Evolutionary conservation across 2,888 invertebrate genomes (phyloP).

Genomic region (Lycophotia porphyrea): DNA sequence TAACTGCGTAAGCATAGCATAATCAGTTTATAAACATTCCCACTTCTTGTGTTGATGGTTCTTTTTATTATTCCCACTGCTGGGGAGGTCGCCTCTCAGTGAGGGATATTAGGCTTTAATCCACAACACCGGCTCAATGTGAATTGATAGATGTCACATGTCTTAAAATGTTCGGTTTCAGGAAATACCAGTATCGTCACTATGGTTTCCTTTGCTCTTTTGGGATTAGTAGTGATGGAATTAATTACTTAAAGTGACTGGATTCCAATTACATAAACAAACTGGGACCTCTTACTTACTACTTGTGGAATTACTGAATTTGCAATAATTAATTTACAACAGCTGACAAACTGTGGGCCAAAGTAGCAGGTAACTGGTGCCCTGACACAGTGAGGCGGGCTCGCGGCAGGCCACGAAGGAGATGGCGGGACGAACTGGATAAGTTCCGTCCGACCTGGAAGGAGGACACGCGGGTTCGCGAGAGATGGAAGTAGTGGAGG

Average conservation of each 20-base stretch:
- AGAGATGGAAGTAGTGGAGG: no score
- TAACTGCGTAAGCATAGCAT: neutral
- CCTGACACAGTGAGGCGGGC: no score
- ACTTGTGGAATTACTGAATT: neutral
- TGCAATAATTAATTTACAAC: neutral
- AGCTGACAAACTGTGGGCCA: no score
- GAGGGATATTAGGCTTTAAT: neutral
- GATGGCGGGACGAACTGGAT: no score
- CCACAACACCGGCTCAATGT: neutral
- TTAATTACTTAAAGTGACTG: neutral
- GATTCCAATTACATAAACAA: no score
- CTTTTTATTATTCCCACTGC: neutral
- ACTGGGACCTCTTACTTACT: neutral
- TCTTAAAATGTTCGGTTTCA: neutral
- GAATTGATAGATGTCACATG: neutral
- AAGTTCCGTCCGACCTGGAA: no score
- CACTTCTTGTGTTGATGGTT: neutral
- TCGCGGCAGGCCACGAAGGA: no score
- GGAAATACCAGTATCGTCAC: neutral
- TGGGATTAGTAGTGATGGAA: neutral
- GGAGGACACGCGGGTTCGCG: no score
- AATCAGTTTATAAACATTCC: neutral
- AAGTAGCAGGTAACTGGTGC: no score
- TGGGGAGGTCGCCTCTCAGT: neutral
- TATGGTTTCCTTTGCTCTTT: neutral